Evolutionary conservation across 2,888 invertebrate species (phyloP).

Genomic region (Chrysomela aeneicollis): DNA sequence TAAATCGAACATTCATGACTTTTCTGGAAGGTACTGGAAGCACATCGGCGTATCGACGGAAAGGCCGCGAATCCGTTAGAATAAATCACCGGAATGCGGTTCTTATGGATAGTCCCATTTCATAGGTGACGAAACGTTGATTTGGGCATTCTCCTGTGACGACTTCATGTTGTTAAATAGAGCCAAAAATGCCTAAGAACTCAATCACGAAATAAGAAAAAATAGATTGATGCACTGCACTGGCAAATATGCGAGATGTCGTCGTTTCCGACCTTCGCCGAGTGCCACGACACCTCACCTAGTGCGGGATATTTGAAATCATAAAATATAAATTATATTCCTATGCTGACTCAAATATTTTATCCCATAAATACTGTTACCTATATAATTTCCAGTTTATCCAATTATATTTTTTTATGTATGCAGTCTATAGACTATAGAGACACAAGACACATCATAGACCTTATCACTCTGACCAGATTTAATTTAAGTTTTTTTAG

Average conservation of each 20-base stretch:
- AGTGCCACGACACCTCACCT: slow-evolving; percentile 21
- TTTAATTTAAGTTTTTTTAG: no score
- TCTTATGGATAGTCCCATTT: neutral
- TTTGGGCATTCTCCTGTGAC: neutral
- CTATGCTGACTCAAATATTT: no score
- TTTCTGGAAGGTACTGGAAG: slow-evolving; percentile 54
- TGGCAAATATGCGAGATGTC: slow-evolving; percentile 22
- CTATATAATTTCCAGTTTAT: no score
- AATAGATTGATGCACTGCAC: slow-evolving; percentile 32
- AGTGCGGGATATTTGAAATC: slow-evolving; percentile 34
- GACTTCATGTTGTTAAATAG: neutral
- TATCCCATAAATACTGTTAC: no score
- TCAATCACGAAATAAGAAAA: neutral
- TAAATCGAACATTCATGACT: slow-evolving; percentile 50
- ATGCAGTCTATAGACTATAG: no score
- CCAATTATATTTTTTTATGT: no score
- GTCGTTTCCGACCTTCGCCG: neutral
- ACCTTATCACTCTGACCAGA: no score
- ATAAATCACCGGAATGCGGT: neutral
- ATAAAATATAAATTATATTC: no score
- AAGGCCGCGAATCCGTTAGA: slow-evolving; percentile 25
- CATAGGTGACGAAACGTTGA: neutral
- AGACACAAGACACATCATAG: no score
- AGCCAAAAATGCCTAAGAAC: neutral
- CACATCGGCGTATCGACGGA: slow-evolving; percentile 41